A percentile compares a stretch with the other conserved stretches of the same genome.
phyloP scores from a whole-genome alignment of 2,888 invertebrate genomes.

The Pyrrhosoma nymphula region DNA sequence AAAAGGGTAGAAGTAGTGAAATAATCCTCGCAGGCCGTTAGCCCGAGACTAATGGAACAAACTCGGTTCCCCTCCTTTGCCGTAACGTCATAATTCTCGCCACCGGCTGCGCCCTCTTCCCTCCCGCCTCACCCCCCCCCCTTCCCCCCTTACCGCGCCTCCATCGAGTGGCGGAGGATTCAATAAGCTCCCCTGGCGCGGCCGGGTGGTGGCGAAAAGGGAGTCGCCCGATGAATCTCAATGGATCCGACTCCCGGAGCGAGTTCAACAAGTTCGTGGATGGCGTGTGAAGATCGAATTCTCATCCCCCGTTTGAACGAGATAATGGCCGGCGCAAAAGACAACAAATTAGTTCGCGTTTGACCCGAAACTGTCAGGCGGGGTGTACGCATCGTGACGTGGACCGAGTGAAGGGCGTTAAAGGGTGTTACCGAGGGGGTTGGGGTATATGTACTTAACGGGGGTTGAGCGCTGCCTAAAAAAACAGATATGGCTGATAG shows the following conservation, averaged over 20 bases:
- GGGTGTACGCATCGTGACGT: not conserved
- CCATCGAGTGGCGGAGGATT: not conserved
- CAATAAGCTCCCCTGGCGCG: not conserved
- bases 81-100: constrained; percentile 6
- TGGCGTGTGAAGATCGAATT: constrained; percentile 18
- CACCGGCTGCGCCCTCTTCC: not conserved
- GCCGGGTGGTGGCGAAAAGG: not conserved
- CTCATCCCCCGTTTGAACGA: not conserved
- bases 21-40: not conserved
- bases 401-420: not conserved
- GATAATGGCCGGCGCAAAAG: not conserved
- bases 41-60: constrained; percentile 26
- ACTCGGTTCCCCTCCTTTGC: not conserved
- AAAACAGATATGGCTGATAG: no score
- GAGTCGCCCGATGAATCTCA: constrained; percentile 21
- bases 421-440: no score
- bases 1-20: not conserved
- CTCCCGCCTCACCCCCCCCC: not conserved
- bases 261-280: constrained; percentile 28
- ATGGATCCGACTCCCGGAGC: not conserved
- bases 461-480: no score
- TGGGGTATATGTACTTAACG: no score
- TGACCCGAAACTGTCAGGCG: constrained; percentile 12
- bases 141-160: not conserved
- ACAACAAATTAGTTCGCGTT: constrained; percentile 5